Evolutionary conservation across 2,113 vertebrate genomes (phyloP).

Genomic region (Labeo rohita): DNA sequence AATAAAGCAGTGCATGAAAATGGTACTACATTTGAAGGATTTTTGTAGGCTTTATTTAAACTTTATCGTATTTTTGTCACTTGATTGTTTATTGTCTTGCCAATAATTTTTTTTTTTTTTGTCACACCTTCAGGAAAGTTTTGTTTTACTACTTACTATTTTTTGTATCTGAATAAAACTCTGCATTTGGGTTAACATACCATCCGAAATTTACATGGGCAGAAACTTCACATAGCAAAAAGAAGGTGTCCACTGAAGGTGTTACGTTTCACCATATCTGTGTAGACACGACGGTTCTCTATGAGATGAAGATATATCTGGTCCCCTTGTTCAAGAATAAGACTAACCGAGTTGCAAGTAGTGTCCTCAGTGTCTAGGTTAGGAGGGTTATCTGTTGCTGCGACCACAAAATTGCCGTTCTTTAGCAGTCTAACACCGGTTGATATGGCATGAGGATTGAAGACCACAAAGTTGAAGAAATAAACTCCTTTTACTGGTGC

Average conservation of each 20-base stretch:
- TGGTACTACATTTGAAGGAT: neutral
- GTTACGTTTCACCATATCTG: neutral
- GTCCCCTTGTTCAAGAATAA: slow-evolving; percentile 2
- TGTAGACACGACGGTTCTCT: neutral
- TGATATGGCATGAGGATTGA: neutral
- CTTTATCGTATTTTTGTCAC: neutral
- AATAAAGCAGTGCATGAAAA: neutral
- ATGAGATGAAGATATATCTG: slow-evolving; percentile 1
- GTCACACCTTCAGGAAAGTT: too few species aligned
- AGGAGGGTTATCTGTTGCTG: slow-evolving; percentile 11
- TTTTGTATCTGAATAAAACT: too few species aligned
- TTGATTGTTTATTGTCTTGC: neutral
- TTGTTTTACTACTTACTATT: too few species aligned
- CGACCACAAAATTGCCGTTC: slow-evolving; percentile 12
- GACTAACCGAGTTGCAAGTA: slow-evolving; percentile 7
- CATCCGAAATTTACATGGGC: too few species aligned
- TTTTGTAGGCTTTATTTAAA: neutral
- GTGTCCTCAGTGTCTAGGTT: slow-evolving; percentile 33
- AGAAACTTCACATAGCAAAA: neutral
- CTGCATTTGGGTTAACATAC: too few species aligned
- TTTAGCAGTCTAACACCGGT: slow-evolving; percentile 21
- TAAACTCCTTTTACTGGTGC: slow-evolving; percentile 37
- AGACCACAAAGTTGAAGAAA: slow-evolving; percentile 40
- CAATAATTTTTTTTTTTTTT: too few species aligned
- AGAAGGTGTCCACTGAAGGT: neutral